Conservation (phyloP, 2,888 invertebrate genomes). For the Sinotaia quadrata region DNA sequence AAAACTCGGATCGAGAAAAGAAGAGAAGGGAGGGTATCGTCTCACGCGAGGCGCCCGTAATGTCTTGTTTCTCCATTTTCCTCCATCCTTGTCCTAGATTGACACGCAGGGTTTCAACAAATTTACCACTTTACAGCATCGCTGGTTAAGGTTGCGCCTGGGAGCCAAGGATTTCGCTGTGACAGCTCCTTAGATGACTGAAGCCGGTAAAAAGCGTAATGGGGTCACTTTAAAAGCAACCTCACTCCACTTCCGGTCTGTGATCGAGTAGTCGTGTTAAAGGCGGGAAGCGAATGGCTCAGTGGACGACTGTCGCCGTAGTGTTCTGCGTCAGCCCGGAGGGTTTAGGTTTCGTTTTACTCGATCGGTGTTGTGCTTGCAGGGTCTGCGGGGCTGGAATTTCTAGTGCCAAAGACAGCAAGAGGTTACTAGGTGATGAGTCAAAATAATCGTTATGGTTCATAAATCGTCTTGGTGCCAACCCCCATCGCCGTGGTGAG, state of each 20-base stretch:
- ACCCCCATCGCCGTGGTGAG: background rate
- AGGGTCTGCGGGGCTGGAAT: background rate
- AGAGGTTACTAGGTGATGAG: no score
- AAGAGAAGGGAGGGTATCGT: conserved; percentile 3
- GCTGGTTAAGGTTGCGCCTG: background rate
- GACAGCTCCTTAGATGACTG: background rate
- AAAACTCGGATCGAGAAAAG: conserved; percentile 23
- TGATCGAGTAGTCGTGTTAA: conserved; percentile 29
- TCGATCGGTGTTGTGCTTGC: no score
- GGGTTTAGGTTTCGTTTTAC: conserved; percentile 18
- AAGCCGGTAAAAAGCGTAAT: conserved; percentile 28
- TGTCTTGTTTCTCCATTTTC: conserved; percentile 9
- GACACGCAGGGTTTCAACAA: conserved; percentile 22
- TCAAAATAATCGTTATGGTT: background rate
- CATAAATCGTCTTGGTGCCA: background rate
- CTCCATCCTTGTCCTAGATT: background rate
- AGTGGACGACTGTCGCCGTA: conserved; percentile 12
- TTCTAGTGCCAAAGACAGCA: no score
- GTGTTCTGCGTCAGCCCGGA: background rate
- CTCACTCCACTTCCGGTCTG: conserved; percentile 24
- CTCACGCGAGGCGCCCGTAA: conserved; percentile 17
- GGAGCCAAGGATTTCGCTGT: background rate
- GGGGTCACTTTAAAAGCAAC: conserved; percentile 23
- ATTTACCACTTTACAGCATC: conserved; percentile 25
- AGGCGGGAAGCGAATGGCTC: conserved; percentile 6